These are phyloP conservation scores for Acrocera orbiculus DNA, from an alignment of 2,888 invertebrate genomes.

Conservation along the genomic window DNA sequence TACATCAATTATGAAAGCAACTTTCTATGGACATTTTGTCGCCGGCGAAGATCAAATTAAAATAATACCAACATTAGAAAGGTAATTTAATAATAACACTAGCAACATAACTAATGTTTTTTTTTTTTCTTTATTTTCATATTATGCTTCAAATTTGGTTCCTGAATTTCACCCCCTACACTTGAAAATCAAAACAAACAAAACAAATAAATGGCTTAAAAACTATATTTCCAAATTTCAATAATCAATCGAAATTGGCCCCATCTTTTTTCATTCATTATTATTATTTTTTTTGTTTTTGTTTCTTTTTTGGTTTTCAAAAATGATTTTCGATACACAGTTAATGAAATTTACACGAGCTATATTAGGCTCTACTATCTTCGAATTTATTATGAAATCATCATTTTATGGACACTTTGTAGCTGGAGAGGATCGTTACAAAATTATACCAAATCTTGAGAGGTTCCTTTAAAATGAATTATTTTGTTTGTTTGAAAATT, in stretches of 20 bases:
- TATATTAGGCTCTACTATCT: conserved; percentile 62
- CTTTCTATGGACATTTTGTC: conserved; percentile 99
- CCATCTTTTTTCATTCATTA: too few species aligned
- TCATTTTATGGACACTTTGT: conserved; percentile 99
- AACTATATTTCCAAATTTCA: too few species aligned
- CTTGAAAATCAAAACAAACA: too few species aligned
- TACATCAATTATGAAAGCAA: conserved; percentile 68
- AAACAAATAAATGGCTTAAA: too few species aligned
- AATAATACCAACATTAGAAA: conserved; percentile 68
- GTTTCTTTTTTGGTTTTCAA: not conserved
- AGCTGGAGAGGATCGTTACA: conserved; percentile 81
- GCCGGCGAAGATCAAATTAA: conserved; percentile 86
- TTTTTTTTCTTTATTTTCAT: conserved; percentile 18
- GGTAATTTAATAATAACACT: conserved; percentile 30
- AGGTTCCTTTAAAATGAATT: conserved; percentile 36
- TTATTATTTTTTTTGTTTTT: not conserved
- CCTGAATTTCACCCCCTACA: too few species aligned
- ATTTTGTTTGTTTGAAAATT: too few species aligned
- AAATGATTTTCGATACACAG: conserved; percentile 32
- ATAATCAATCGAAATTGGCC: too few species aligned
- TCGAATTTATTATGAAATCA: conserved; percentile 70
- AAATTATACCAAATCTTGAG: conserved; percentile 68
- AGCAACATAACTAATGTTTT: conserved; percentile 20
- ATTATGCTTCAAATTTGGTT: too few species aligned
- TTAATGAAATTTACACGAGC: conserved; percentile 64